Base-by-base conservation (phyloP, 2,888 invertebrate genomes). In the Melieria picta region DNA sequence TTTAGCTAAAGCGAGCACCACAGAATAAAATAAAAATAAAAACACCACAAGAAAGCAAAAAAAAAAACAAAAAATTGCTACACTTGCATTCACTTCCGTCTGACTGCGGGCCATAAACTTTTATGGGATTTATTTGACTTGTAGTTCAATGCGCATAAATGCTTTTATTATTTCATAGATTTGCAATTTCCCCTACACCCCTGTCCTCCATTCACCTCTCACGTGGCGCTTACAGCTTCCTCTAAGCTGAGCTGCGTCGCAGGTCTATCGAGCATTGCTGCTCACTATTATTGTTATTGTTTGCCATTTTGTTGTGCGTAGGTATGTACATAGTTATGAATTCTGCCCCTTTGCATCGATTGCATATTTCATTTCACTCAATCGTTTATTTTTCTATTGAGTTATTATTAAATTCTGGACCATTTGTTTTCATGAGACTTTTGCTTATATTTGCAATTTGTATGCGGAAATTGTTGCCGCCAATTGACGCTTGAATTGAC, bases 91-190 rank as follows among this genome's bases (percentile, higher is more conserved):
- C 30, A 30, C 56, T 65, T 70, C 50, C 58, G 58, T 56, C 65
- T 70, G 64, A 50, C 70, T 65, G 64, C 70, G 45, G 58, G 58
- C 63, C 70, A 70, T 70, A 57, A 65, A 65, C 45, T 70, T 70
- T 70, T 70, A 65, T 70, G 64, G 65, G 48, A 58, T 64, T 70
- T 56, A 70, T 64, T 65, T 70, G 43, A 60, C 70, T 70, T 58
- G 64, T 50, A 43, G 58, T 65, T 65, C 70, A 45, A 70, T 58
- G 43, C 48, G n/a, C n/a, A 52, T 61, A 55, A 63, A 57, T 47
- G 63, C 4, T 57, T 63, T 63, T 63, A 69, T 63, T 69, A 46
- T 57, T 52, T 30, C 30, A 30, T 30, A 30, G 30, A 30, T 30
- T 30, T 30, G 30, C 30, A 0, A 30, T 30, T 3, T 67, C 45